Percentiles rank a stretch among this genome's conserved stretches.
phyloP scores from a whole-genome alignment of 64 coral and sea anemone species.

The Stichodactyla helianthus region DNA sequence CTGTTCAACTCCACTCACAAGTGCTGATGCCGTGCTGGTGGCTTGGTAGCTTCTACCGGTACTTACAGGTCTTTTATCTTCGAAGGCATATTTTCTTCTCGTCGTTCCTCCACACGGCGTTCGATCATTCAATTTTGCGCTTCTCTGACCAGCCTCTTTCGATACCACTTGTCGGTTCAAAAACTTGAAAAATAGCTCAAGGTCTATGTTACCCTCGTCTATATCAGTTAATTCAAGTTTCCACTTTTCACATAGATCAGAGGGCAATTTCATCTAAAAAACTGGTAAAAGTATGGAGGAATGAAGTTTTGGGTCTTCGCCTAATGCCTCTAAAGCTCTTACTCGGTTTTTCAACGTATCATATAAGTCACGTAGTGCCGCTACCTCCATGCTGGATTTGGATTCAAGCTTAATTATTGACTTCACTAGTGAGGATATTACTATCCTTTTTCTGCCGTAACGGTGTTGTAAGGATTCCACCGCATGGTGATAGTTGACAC shows the following conservation, averaged over 20 bases:
- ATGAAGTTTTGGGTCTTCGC: slow-evolving; percentile 21
- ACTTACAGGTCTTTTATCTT: slow-evolving; percentile 1
- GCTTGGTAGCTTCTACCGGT: background rate
- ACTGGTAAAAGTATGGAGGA: background rate
- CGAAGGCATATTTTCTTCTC: background rate
- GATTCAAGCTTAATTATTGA: slow-evolving; percentile 34
- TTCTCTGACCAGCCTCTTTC: slow-evolving; percentile 13
- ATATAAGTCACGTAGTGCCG: slow-evolving; percentile 28
- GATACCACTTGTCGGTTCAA: slow-evolving; percentile 29
- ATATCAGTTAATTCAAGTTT: slow-evolving; percentile 19
- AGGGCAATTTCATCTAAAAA: slow-evolving; percentile 25
- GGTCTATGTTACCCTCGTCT: slow-evolving; percentile 12
- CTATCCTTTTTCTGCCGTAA: slow-evolving; percentile 38
- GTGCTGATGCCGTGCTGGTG: background rate
- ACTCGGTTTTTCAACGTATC: slow-evolving; percentile 19
- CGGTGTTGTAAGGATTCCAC: slow-evolving; percentile 47
- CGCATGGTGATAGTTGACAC: slow-evolving; percentile 42
- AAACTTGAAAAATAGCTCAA: slow-evolving; percentile 46
- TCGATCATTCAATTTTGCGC: background rate
- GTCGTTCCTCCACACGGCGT: background rate
- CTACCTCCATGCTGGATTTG: background rate
- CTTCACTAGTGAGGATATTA: slow-evolving; percentile 48
- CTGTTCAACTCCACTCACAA: background rate
- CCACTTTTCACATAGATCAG: slow-evolving; percentile 34
- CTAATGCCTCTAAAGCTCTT: slow-evolving; percentile 24